A percentile compares a stretch with the other conserved stretches of the same genome.
phyloP scores from a whole-genome alignment of 2,797 vertebrate genomes.

The Melanotaenia maccullochi region DNA sequence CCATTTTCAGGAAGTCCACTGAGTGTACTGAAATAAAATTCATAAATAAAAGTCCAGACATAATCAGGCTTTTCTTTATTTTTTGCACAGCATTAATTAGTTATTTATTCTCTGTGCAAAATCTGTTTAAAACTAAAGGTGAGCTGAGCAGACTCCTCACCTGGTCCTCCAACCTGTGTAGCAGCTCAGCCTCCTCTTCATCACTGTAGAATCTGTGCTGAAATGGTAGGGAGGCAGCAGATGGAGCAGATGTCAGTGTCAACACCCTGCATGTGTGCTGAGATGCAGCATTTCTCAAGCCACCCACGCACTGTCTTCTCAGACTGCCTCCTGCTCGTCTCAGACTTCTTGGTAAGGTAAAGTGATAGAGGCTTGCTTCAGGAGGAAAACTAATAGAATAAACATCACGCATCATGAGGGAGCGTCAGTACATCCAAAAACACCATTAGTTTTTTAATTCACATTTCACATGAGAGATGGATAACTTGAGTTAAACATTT shows the following conservation, averaged over 20 bases:
- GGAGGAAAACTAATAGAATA: slow-evolving; percentile 18
- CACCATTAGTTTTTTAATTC: neutral
- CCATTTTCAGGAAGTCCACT: neutral
- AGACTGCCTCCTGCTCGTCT: slow-evolving; percentile 45
- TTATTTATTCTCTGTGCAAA: slow-evolving; percentile 8
- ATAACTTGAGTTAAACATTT: neutral
- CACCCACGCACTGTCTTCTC: slow-evolving; percentile 60
- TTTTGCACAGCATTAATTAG: neutral
- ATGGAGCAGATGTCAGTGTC: slow-evolving; percentile 77
- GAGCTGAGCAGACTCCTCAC: slow-evolving; percentile 30
- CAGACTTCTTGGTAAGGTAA: slow-evolving; percentile 31
- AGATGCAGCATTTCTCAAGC: slow-evolving; percentile 61
- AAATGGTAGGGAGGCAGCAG: slow-evolving; percentile 65
- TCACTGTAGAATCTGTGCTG: slow-evolving; percentile 28
- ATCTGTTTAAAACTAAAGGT: neutral
- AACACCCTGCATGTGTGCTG: slow-evolving; percentile 58
- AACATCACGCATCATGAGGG: slow-evolving; percentile 1
- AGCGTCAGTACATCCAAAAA: neutral
- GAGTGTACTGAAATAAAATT: slow-evolving; percentile 2
- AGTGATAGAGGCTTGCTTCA: slow-evolving; percentile 26
- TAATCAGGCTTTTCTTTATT: neutral
- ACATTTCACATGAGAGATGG: neutral
- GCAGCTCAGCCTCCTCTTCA: slow-evolving; percentile 23
- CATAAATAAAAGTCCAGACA: neutral
- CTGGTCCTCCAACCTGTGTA: slow-evolving; percentile 35